Percentiles rank a stretch among this genome's conserved stretches.
Evolutionary conservation across 2,888 invertebrate genomes (phyloP).

Genomic region (Sceliomorpha sp.): DNA sequence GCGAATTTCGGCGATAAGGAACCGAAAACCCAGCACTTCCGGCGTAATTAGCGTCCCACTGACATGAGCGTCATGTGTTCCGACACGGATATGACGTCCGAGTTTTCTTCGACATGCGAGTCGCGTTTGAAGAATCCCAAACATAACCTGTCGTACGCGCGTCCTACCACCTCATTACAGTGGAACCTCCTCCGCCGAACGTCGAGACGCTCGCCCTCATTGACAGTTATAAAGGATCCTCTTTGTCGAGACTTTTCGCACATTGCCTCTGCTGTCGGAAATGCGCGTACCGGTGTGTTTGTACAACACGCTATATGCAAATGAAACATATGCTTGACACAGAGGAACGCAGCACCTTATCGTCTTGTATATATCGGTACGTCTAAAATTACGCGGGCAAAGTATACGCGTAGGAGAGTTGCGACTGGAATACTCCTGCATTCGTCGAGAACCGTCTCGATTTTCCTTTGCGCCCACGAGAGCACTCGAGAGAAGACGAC

Average conservation of each 20-base stretch:
- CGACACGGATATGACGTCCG: slow-evolving; percentile 33
- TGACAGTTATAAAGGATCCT: slow-evolving; percentile 18
- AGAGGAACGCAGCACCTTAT: no score
- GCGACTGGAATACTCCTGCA: no score
- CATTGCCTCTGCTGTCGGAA: slow-evolving; percentile 41
- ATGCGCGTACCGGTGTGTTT: slow-evolving; percentile 16
- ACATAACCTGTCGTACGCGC: slow-evolving; percentile 18
- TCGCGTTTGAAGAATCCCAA: slow-evolving; percentile 12
- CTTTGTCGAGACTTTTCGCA: slow-evolving; percentile 39
- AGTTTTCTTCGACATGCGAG: slow-evolving; percentile 44
- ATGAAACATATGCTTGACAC: slow-evolving; percentile 39
- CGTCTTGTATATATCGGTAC: no score
- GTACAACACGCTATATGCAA: slow-evolving; percentile 47
- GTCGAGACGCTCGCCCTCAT: slow-evolving; percentile 1
- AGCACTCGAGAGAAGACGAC: no score
- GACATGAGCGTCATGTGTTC: slow-evolving; percentile 34
- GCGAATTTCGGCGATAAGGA: slow-evolving; percentile 36
- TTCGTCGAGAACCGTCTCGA: no score
- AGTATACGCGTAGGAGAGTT: no score
- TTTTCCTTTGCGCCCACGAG: no score
- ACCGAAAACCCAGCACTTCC: slow-evolving; percentile 22
- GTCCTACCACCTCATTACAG: slow-evolving; percentile 23
- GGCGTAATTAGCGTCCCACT: slow-evolving; percentile 30
- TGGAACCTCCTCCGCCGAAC: slow-evolving; percentile 8
- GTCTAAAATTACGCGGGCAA: no score